Evolutionary conservation across 2,888 invertebrate species (phyloP).

Genomic region (Campoletis raptor): DNA sequence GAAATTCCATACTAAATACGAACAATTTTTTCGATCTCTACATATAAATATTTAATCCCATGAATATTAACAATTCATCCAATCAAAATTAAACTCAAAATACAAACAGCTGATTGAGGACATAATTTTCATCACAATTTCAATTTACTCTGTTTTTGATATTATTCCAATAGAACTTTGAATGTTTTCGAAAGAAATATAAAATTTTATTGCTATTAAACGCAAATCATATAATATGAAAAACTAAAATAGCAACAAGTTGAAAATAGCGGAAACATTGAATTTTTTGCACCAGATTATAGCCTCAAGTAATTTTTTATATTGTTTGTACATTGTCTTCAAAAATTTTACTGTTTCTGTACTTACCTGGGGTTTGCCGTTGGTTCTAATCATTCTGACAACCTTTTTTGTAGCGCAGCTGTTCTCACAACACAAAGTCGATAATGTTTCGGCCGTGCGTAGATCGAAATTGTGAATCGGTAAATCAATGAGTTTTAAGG

Average conservation of each 20-base stretch:
- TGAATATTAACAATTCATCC: neutral
- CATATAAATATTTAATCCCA: neutral
- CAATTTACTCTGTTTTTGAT: neutral
- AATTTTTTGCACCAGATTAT: neutral
- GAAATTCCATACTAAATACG: neutral
- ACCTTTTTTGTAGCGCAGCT: slow-evolving; percentile 86
- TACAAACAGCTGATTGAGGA: neutral
- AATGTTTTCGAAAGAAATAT: too few relatives aligned
- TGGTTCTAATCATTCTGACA: slow-evolving; percentile 86
- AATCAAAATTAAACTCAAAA: neutral
- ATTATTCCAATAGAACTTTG: neutral
- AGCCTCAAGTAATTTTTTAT: too few relatives aligned
- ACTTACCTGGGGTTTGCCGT: slow-evolving; percentile 85
- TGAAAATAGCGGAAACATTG: too few relatives aligned
- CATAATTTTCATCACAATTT: neutral
- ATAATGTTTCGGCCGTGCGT: slow-evolving; percentile 28
- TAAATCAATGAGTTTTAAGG: slow-evolving; percentile 49
- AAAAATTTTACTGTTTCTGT: neutral
- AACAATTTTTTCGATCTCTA: neutral
- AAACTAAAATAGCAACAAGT: neutral
- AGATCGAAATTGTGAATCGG: slow-evolving; percentile 25
- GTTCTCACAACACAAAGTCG: slow-evolving; percentile 71
- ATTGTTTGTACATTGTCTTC: too few relatives aligned
- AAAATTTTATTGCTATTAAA: too few relatives aligned
- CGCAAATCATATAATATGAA: too few relatives aligned